phyloP scores from a whole-genome alignment of 2,888 invertebrate species.

The Oscheius sp. region DNA sequence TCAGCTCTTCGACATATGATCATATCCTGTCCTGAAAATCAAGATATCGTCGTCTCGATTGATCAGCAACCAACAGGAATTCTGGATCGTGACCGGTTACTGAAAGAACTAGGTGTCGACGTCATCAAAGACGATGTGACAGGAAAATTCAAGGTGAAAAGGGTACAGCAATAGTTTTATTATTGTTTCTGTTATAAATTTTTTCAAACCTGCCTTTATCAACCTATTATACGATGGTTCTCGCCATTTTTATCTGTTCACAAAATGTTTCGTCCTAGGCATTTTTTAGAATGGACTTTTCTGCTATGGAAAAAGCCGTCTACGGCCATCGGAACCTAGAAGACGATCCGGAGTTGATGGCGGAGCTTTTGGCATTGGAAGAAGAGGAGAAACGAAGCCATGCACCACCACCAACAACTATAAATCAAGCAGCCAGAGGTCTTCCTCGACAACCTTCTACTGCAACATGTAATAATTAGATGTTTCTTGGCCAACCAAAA shows the following conservation, averaged over 20 bases:
- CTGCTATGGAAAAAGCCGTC: slow-evolving; percentile 50
- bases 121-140: slow-evolving; percentile 38
- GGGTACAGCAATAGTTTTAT: slow-evolving; percentile 16
- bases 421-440: not conserved
- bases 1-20: slow-evolving; percentile 59
- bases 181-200: not conserved
- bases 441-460: slow-evolving; percentile 15
- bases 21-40: slow-evolving; percentile 58
- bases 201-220: slow-evolving; percentile 1
- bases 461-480: not conserved
- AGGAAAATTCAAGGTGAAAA: slow-evolving; percentile 26
- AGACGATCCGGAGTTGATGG: slow-evolving; percentile 59
- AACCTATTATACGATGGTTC: not conserved
- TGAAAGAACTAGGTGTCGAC: slow-evolving; percentile 51
- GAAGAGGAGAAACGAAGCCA: slow-evolving; percentile 30
- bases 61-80: slow-evolving; percentile 53
- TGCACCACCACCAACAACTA: not conserved
- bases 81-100: slow-evolving; percentile 52
- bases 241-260: not conserved
- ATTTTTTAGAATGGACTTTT: slow-evolving; percentile 44
- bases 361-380: slow-evolving; percentile 58
- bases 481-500: not conserved
- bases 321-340: slow-evolving; percentile 56
- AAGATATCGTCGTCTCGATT: slow-evolving; percentile 55
- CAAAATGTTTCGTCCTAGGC: not conserved